Base-by-base conservation (phyloP, 2,113 vertebrate genomes). In the Climacteris rufus region DNA sequence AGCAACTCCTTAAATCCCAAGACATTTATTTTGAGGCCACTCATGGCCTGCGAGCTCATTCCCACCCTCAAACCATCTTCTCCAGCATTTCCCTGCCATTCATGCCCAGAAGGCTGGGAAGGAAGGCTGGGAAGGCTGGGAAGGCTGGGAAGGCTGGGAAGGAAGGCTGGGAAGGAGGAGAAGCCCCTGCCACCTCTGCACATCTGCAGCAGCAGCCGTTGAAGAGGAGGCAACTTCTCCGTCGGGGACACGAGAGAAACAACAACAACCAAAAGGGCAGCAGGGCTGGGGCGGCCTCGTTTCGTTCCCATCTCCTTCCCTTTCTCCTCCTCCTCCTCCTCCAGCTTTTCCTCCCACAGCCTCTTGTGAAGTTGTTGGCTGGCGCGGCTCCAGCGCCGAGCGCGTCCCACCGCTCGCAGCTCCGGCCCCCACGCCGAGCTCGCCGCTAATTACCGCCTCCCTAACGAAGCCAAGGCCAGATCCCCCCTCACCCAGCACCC, bases 311-410 rank as follows among this genome's bases (percentile, higher is more conserved):
- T 72, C 23, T 78, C 76, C 85, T 96, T n/a, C 84, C 90, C 92
- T 75, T 96, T 84, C 83, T 83, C 68, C 94, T 96, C 80, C 80
- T 91, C 86, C 80, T 93, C 85, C 89, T 94, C 83, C 90, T 92
- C 89, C 96, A 90, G 91, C 49, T 96, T 85, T 93, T 92, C 95
- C 94, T 97, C 95, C 95, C 72, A 56, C 92, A 83, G 72, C 53
- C 93, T 42, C 86, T 54, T 25, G 30, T 61, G 87, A 78, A 95
- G 82, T 86, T 54, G 31, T 50, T 22, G 78, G 0, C 79, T 96
- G 94, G 96, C 79, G 1, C 19, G 6, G 40, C 1, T 50, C 95
- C 95, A 96, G 23, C 8, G n/a, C 50, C 4, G 25, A 52, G 90
- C 90, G 12, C 70, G 69, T 80, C 54, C 27, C 95, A 39, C 92